Base-by-base conservation (phyloP, 2,113 vertebrate species). In the Suricata suricatta region DNA sequence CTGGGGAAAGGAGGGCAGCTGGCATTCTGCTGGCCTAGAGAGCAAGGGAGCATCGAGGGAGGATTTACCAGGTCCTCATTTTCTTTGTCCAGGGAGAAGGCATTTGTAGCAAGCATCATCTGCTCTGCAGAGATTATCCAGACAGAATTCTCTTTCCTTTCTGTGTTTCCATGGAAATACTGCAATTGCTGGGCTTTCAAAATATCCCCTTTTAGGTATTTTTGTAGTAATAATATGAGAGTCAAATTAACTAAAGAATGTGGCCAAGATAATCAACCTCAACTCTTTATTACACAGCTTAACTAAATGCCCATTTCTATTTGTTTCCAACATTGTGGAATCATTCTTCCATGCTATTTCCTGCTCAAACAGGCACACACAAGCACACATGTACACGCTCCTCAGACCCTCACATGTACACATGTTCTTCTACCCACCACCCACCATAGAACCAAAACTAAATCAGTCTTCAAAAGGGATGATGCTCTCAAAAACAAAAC, bases 91-190 rank as follows among this genome's bases (percentile, higher is more conserved):
- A 71, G 7, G 29, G 27, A 96, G 38, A 83, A 87, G 33, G 60
- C 50, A 69, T 91, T 95, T 90, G 35, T 74, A 91, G 76, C 71
- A 79, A 14, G 38, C 92, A 77, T 96, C 97, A 71, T 97, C 35
- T 92, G 80, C 77, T 95, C n/a, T 72, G 23, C 52, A 96, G 80
- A 96, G 80, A 88, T 66, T 82, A 16, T 93, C 80, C 60, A 90
- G 69, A 69, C 60, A 81, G 83, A 92, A 77, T 94, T 90, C n/a
- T 92, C 57, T 95, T 87, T 95, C 63, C 57, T 95, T 94, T 25
- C 47, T 95, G 7, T 54, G 88, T 96, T 96, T 92, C 98, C 90
- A 95, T 96, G 92, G 95, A 96, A 96, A 96, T 93, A 69, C 35
- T 96, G 9, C 29, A 89, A 23, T 92, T 38, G 9, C 86, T 90